Evolutionary conservation across 2,888 invertebrate species (phyloP), one percentile per base, ranked within the genome.

Genomic region (Athalia rosae): DNA sequence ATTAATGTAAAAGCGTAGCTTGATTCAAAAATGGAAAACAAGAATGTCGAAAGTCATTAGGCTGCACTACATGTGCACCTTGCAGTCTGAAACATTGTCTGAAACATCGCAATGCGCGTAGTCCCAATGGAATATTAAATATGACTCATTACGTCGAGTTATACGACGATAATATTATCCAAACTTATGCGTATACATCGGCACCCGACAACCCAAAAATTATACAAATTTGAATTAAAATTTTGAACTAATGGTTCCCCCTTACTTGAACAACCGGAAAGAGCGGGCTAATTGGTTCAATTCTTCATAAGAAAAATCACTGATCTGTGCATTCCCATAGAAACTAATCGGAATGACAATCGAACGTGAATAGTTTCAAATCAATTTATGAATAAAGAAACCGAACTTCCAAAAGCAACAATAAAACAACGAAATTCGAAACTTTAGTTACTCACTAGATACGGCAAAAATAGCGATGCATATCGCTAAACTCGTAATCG

Each of bases 371-470:
- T n/a, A 53, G 53, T 67, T 67, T 41, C 28, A 7, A 53, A 9
- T 67, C 28, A 53, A 53, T 67, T 11, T 13, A n/a, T 59, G 59
- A 6, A 48, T 41, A 67, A 41, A 0, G 45, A 47, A 47, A 0
- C 7, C 53, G 67, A 28, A 28, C 28, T 47, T 78, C 76, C 64
- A 50, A 58, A 76, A 77, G 73, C 77, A 13, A 15, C 48, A 15
- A 47, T 77, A 41, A 28, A 11, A 43, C n/a, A n/a, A n/a, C n/a
- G n/a, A 53, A 28, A 6, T 58, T 58, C 45, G 11, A 15, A 48
- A 47, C 48, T 48, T 43, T 59, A 76, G 67, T 41, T 83, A 86
- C 84, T 86, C 81, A 84, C 85, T 79, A 50, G 81, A 78, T 62
- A 79, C 80, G 69, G 77, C 80, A 47, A 86, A 61, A 41, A 84